Evolutionary conservation across 1,140 invertebrate genomes (phyloP), one percentile per base, ranked within the genome.

Genomic region (Drosophila nigromelanica): DNA sequence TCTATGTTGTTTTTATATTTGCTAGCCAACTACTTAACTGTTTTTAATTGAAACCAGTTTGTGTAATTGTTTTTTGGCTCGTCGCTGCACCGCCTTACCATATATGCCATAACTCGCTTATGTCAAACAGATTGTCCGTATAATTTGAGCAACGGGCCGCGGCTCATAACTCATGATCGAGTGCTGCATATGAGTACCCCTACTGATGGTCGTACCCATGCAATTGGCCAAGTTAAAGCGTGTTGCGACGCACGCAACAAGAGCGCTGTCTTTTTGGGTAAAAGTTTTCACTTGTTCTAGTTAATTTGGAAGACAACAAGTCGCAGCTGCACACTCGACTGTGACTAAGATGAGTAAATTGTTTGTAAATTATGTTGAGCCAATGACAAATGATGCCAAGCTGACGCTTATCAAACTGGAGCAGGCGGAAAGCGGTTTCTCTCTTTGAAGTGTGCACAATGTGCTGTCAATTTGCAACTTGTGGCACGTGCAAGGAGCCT

Each of bases 31-130:
- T 76, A 77, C 76, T 89, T 87, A 87, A 87, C 82, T 89, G 82
- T 87, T 76, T 87, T 89, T 87, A 87, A 87, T 87, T 87, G 79
- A 89, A 87, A 87, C 82, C 82, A 76, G 82, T 87, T 87, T 87
- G 52, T 71, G 79, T 87, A 89, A 89, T 87, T 81, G 82, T 81
- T 77, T 83, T 85, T 85, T 85, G 68, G 68, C 51, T 37, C n/a
- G 42, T 24, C 54, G 18, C 14, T 15, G 54, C 11, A 56, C n/a
- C 55, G 56, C 78, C 78, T 75, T 86, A 51, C 78, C 78, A 72
- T 86, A 86, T 86, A 86, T 82, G 82, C 56, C 45, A 86, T 78
- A 89, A 71, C 83, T 89, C 66, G 78, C 82, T 82, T 81, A 86
- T 87, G 82, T 86, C 82, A 87, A 86, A 76, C 82, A 76, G 63